Evolutionary conservation across 2,797 vertebrate species (phyloP), one percentile per base, ranked within the genome.

Genomic region (Hyperoplus immaculatus): DNA sequence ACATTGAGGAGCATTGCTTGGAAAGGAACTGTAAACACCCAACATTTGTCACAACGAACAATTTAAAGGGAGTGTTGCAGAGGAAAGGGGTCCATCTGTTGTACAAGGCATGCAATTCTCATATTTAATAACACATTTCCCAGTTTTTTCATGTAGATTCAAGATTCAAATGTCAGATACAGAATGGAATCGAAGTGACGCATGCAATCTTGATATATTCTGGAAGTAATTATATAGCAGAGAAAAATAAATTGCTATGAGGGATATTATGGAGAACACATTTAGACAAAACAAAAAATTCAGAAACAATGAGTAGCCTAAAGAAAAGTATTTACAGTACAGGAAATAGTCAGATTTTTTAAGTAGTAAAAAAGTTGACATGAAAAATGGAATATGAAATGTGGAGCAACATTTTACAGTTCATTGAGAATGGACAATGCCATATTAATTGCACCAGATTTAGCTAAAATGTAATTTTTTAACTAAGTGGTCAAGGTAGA

Each of bases 31-130:
- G 53, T 42, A 45, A 72, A 75, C 67, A 56, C 47, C 49, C 58
- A 68, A 77, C 63, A 64, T 65, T 46, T 62, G 42, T 63, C 59
- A 66, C 60, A 69, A 69, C 41, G 54, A 61, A 39, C 6, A 70
- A 13, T 49, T 7, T 58, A 42, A 60, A 69, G 2, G 3, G 39
- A 29, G 42, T n/a, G 39, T 36, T 47, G 18, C 53, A 57, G 14
- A 2, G 29, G 53, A 62, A 15, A 12, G 29, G 8, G 64, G 46
- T 66, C 70, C 15, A n/a, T 61, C 29, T 57, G 1, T 36, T 16
- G 51, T 2, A 43, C 41, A 21, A 50, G 14, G 42, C n/a, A 74
- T 29, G 18, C 12, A 45, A 55, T 6, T 43, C 42, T 43, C 6
- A 43, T 1, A 9, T 43, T 43, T 43, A 6, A 6, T 9, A 43